phyloP scores from a whole-genome alignment of 2,113 vertebrate genomes.

The Theropithecus gelada region DNA sequence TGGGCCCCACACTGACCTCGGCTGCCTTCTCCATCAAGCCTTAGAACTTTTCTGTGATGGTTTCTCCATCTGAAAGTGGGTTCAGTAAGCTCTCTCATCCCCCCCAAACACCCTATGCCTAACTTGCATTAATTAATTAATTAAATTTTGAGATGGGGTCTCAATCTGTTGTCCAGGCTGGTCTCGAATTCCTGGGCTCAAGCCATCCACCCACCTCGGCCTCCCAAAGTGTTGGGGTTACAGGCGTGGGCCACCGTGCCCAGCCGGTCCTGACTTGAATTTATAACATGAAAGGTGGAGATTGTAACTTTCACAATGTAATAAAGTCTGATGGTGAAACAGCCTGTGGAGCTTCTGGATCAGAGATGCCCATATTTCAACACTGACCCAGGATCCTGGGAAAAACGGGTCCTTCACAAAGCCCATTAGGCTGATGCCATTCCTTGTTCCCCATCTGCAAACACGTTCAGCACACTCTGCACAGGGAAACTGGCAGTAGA shows the following conservation, averaged over 20 bases:
- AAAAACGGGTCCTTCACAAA: no score
- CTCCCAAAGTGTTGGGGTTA: no score
- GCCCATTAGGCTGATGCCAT: background rate
- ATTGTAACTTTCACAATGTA: background rate
- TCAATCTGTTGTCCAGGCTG: no score
- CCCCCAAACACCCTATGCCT: background rate
- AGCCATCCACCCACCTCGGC: no score
- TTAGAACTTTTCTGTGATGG: background rate
- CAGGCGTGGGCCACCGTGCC: no score
- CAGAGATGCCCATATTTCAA: background rate
- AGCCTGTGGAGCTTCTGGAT: background rate
- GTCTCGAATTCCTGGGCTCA: no score
- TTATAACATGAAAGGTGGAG: background rate
- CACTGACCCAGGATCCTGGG: background rate
- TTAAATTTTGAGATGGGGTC: no score
- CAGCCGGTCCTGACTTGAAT: background rate
- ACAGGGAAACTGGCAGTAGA: background rate
- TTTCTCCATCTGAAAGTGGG: background rate
- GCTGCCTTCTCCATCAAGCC: background rate
- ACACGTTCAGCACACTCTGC: accelerated
- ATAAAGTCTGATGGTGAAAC: no score
- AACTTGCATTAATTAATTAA: no score
- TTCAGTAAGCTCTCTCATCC: background rate
- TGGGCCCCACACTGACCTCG: background rate
- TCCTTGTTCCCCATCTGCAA: background rate